Base-by-base conservation (phyloP, 92 coral and sea anemone species). In the Parazoanthus swiftii region DNA sequence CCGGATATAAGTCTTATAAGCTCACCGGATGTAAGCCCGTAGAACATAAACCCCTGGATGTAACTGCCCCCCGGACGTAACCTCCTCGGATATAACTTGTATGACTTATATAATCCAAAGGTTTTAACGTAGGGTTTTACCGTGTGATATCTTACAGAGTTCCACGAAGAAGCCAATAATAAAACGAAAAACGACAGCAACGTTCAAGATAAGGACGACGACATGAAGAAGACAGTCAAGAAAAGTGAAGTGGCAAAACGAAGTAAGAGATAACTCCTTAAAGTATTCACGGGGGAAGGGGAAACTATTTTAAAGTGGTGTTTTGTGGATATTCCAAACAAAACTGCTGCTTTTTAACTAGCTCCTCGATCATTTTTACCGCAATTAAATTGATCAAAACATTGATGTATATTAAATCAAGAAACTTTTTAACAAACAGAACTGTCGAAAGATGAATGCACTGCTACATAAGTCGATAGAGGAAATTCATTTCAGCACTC, bases 211-310 rank as follows among this genome's bases (percentile, higher is more conserved):
- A 37, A 78, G 43, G 50, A 37, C 21, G 6, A 75, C 43, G 76
- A 50, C 44, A 81, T 29, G 44, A 80, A 80, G 88, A 73, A 21
- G 43, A 89, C 78, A 10, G 51, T 72, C 81, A 88, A 82, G 77
- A 82, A 91, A 78, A 89, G 91, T 74, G 81, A 88, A 20, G 88
- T 82, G 1, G 85, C 70, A 10, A 78, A 89, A 33, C 89, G 92
- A 91, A 93, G 98, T 94, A 91, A 91, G 95, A 21, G 23, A 50
- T 37, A n/a, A 7, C 23, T 50, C 18, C 16, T 77, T 29, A 29
- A 29, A 29, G 33, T 29, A 29, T 29, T 29, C 33, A 29, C 33
- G 33, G 33, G 33, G 33, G 33, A 29, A 0, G n/a, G 37, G 20
- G 23, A 81, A 25, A 0, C 58, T 11, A 13, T 9, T 38, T 43